Evolutionary conservation across 2,113 vertebrate genomes (phyloP).

Genomic region (Antechinus stuartii): DNA sequence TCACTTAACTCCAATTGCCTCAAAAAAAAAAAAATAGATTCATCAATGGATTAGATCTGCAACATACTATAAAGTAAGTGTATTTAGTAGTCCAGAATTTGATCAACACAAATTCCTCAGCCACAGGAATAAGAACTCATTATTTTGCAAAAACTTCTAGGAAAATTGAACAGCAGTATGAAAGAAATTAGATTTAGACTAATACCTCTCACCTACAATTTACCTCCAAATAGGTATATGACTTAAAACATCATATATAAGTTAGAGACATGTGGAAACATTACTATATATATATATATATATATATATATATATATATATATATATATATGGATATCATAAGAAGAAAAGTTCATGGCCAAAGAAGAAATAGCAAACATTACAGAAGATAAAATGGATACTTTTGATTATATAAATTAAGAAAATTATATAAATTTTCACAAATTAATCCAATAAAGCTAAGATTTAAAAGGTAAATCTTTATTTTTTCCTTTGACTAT

Average conservation of each 20-base stretch:
- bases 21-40: background rate
- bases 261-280: background rate
- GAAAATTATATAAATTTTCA: background rate
- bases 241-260: background rate
- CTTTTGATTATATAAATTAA: background rate
- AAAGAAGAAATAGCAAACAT: background rate
- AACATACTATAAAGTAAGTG: background rate
- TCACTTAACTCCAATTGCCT: too few species aligned
- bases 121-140: background rate
- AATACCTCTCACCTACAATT: background rate
- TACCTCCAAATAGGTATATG: too few species aligned
- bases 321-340: background rate
- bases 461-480: background rate
- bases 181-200: background rate
- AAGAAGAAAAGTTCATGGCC: background rate
- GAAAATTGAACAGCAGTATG: background rate
- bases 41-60: background rate
- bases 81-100: background rate
- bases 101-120: background rate
- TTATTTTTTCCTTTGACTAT: too few species aligned
- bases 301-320: too few species aligned
- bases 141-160: background rate
- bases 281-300: background rate
- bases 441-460: background rate
- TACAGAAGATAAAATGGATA: background rate